Evolutionary conservation across 1,140 invertebrate species (phyloP).

Genomic region (Sarcophaga peregrina): DNA sequence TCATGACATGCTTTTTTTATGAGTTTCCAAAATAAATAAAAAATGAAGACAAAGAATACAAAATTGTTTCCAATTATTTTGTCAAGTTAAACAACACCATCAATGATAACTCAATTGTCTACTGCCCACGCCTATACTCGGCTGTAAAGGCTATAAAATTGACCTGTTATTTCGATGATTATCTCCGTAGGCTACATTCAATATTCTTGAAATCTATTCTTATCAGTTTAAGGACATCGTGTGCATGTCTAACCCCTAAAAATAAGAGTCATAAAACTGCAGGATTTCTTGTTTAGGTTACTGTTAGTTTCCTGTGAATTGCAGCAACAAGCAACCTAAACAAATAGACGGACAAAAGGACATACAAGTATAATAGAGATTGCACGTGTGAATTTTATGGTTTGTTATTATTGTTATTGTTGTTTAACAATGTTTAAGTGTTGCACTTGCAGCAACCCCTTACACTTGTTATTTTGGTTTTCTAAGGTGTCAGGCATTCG

Average conservation of each 20-base stretch:
- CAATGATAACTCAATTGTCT: slow-evolving; percentile 34
- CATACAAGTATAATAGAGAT: not conserved
- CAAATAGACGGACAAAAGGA: no score
- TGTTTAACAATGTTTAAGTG: no score
- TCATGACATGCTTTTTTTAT: not conserved
- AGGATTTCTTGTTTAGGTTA: slow-evolving; percentile 4
- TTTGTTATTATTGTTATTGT: slow-evolving; percentile 16
- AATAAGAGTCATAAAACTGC: not conserved
- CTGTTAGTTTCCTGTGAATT: slow-evolving; percentile 41
- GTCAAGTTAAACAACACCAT: slow-evolving; percentile 2
- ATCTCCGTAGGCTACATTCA: not conserved
- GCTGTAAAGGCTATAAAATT: slow-evolving; percentile 3
- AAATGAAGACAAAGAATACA: slow-evolving; percentile 18
- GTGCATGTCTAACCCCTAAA: slow-evolving; percentile 15
- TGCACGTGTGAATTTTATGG: slow-evolving; percentile 41
- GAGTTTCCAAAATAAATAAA: slow-evolving; percentile 6
- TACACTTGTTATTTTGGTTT: not conserved
- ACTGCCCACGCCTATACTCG: not conserved
- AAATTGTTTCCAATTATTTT: not conserved
- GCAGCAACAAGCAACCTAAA: no score
- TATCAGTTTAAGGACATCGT: slow-evolving; percentile 25
- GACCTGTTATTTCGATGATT: slow-evolving; percentile 18
- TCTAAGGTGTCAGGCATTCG: not conserved
- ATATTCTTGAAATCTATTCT: not conserved
- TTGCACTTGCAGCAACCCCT: no score